Percentiles rank a stretch among this genome's conserved stretches.
Conservation (phyloP, 2,113 vertebrate genomes). For the Meleagris gallopavo region DNA sequence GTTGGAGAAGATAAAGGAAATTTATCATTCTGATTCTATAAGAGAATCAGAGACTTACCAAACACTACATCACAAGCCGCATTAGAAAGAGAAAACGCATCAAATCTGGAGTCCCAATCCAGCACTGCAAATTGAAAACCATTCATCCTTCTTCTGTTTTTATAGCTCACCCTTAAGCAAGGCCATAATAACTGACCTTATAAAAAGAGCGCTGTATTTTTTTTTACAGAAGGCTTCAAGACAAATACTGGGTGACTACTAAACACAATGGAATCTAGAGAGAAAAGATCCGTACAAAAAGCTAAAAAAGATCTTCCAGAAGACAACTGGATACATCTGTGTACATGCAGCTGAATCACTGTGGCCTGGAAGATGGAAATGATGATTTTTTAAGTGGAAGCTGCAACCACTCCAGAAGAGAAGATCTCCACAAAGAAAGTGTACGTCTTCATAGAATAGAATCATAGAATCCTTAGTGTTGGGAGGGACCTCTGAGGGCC, state of each 20-base stretch:
- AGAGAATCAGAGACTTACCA: background rate
- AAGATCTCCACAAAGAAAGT: slow-evolving; percentile 4
- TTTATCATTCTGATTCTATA: background rate
- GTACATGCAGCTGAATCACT: background rate
- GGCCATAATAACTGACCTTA: background rate
- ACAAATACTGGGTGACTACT: background rate
- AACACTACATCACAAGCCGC: background rate
- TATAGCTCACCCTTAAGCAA: background rate
- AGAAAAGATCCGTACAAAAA: background rate
- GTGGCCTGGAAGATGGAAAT: background rate
- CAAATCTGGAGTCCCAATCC: background rate
- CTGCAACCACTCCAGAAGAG: background rate
- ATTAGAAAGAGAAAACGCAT: background rate
- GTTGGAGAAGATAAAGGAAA: background rate
- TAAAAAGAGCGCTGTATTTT: background rate
- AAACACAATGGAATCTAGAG: background rate
- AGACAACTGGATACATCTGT: background rate
- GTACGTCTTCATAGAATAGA: background rate
- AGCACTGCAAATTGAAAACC: background rate
- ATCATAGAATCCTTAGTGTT: too few species aligned
- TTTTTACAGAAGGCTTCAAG: background rate
- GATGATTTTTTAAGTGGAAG: background rate
- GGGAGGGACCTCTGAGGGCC: too few species aligned
- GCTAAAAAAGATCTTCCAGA: background rate
- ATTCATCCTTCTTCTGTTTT: background rate